These are phyloP conservation scores for Parauchenoglanis punctatus DNA, from an alignment of 2,797 vertebrate species.

Conservation along the genomic window DNA sequence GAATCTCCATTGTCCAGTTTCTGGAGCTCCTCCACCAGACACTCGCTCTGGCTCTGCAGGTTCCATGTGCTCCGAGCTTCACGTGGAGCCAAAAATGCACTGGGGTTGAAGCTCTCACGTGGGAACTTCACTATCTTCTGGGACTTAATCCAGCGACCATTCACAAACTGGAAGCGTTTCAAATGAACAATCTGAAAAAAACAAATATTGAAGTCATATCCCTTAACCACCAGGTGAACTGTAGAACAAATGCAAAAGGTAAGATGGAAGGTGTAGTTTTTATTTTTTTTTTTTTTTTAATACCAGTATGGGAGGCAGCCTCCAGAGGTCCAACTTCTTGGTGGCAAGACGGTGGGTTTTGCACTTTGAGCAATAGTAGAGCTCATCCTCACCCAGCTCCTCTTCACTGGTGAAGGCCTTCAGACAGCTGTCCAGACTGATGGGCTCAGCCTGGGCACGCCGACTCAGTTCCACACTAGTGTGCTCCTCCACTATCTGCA, in stretches of 20 bases:
- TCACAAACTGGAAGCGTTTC: slow-evolving; percentile 98
- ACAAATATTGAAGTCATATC: not conserved
- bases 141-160: slow-evolving; percentile 98
- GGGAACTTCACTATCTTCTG: slow-evolving; percentile 99
- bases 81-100: slow-evolving; percentile 93
- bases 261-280: not conserved
- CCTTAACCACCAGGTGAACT: not conserved
- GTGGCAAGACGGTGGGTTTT: slow-evolving; percentile 94
- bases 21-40: slow-evolving; percentile 77
- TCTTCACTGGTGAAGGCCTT: slow-evolving; percentile 96
- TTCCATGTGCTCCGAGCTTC: slow-evolving; percentile 71
- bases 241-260: no score
- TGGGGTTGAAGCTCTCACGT: slow-evolving; percentile 89
- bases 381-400: slow-evolving; percentile 95
- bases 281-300: slow-evolving; percentile 57
- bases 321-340: slow-evolving; percentile 98
- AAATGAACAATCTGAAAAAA: slow-evolving; percentile 90
- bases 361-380: slow-evolving; percentile 99
- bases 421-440: slow-evolving; percentile 95
- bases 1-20: slow-evolving; percentile 76
- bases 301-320: slow-evolving; percentile 94
- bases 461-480: slow-evolving; percentile 93
- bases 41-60: slow-evolving; percentile 72
- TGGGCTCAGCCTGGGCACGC: slow-evolving; percentile 93
- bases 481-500: slow-evolving; percentile 92